Base-by-base conservation (phyloP, 2,113 vertebrate species). In the Callithrix jacchus region DNA sequence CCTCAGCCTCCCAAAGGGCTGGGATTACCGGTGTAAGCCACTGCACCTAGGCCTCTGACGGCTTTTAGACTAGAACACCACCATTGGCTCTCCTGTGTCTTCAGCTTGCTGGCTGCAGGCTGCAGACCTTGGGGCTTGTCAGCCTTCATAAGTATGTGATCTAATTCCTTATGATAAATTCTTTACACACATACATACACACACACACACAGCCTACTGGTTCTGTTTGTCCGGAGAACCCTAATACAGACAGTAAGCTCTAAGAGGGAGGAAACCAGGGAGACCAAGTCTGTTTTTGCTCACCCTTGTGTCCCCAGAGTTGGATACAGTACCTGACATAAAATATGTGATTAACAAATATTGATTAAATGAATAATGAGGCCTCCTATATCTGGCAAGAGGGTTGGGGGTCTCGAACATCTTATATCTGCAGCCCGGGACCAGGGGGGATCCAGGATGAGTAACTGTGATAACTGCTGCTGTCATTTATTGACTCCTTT, bases 401-500 rank as follows among this genome's bases (percentile, higher is more conserved):
- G 7, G 40, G 8, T 1, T 56, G 32, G 25, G 25, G 21, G 32
- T 61, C 35, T 45, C 16, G 52, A 52, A 27, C 9, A 17, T 25
- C 71, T 47, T 11, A 3, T 0, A 17, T 68, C 3, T 2, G 2
- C 52, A 83, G 87, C 18, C 42, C 16, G 35, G 20, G 30, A 21
- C n/a, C 0, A 0, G 1, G 25, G 54, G 21, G 64, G 2, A 4
- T 37, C 61, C 27, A 16, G 42, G 68, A 80, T 23, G 35, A 40
- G 21, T 7, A 20, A 16, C 0, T 11, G 61, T 37, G 82, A 30
- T 21, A 9, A 45, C 10, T 49, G 42, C 40, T 47, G 37, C 27
- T 18, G 27, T 42, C 30, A 7, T 21, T 30, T 25, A 14, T 2
- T 5, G 23, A n/a, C 47, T 14, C n/a, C 35, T 4, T 7, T 9